Conservation (phyloP, 2,113 vertebrate species). For the Rhineura floridana region DNA sequence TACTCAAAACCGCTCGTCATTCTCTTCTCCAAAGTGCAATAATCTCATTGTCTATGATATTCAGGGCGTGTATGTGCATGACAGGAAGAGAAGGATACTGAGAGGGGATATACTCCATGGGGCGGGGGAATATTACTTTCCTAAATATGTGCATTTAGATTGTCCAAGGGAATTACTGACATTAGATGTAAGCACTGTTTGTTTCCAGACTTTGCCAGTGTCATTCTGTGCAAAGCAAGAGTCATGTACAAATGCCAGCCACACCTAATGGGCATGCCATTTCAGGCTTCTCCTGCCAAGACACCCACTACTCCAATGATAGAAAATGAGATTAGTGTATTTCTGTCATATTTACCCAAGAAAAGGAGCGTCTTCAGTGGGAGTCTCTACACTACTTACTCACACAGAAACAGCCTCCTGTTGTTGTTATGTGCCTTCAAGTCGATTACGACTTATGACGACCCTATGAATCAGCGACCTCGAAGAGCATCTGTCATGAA, state of each 20-base stretch:
- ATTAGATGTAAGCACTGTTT: constrained; percentile 51
- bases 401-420: too few species aligned
- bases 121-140: constrained; percentile 25
- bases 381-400: not conserved
- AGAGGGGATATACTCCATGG: not conserved
- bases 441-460: too few species aligned
- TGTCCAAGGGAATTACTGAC: constrained; percentile 55
- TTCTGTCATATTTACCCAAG: not conserved
- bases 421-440: too few species aligned
- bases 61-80: not conserved
- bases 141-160: constrained; percentile 65
- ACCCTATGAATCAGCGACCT: too few species aligned
- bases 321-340: not conserved
- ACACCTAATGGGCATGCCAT: constrained; percentile 4
- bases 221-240: constrained; percentile 36
- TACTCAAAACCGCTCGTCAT: constrained; percentile 11
- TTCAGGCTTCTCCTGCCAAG: not conserved
- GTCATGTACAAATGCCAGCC: not conserved
- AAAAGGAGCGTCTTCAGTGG: not conserved
- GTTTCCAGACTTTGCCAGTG: constrained; percentile 47
- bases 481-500: too few species aligned
- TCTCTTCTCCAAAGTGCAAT: constrained; percentile 36
- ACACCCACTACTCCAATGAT: not conserved
- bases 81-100: not conserved
- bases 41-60: not conserved